A percentile compares a stretch with the other conserved stretches of the same genome.
phyloP scores from a whole-genome alignment of 2,113 vertebrate genomes.

The Limnothrissa miodon region DNA sequence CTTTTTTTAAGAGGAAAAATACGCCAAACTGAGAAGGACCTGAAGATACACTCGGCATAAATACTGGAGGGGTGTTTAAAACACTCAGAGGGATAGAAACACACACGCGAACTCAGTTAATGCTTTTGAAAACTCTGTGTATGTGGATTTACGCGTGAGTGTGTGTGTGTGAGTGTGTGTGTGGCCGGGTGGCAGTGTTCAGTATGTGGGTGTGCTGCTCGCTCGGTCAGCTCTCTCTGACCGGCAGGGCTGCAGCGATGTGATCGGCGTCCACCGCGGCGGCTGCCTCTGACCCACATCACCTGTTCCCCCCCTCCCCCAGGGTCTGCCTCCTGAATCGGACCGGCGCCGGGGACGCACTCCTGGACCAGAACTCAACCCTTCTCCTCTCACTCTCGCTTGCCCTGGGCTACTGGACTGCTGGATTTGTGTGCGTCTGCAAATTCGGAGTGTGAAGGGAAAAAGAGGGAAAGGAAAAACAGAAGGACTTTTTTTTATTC shows the following conservation, averaged over 20 bases:
- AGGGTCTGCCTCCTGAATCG: constrained; percentile 4
- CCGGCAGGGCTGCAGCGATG: constrained; percentile 15
- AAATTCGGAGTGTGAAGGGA: not conserved
- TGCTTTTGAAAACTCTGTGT: not conserved
- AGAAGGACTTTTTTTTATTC: not conserved
- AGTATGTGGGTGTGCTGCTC: constrained; percentile 4
- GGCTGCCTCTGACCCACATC: constrained; percentile 11
- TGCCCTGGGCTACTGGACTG: not conserved
- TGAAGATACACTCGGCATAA: not conserved
- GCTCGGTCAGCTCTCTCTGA: constrained; percentile 6
- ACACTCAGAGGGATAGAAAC: not conserved
- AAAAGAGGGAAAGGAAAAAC: not conserved
- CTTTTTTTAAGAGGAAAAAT: not conserved
- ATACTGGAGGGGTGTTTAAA: not conserved
- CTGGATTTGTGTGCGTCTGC: not conserved
- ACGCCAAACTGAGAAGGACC: not conserved
- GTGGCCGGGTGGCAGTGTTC: not conserved
- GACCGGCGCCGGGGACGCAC: not conserved
- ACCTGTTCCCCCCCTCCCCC: not conserved
- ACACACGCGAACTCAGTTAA: not conserved
- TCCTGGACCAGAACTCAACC: not conserved
- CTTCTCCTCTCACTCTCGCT: not conserved
- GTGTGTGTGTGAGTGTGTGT: not conserved
- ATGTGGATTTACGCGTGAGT: not conserved
- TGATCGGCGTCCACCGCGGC: not conserved